Evolutionary conservation across 2,113 vertebrate genomes (phyloP).

Genomic region (Callorhinus ursinus): DNA sequence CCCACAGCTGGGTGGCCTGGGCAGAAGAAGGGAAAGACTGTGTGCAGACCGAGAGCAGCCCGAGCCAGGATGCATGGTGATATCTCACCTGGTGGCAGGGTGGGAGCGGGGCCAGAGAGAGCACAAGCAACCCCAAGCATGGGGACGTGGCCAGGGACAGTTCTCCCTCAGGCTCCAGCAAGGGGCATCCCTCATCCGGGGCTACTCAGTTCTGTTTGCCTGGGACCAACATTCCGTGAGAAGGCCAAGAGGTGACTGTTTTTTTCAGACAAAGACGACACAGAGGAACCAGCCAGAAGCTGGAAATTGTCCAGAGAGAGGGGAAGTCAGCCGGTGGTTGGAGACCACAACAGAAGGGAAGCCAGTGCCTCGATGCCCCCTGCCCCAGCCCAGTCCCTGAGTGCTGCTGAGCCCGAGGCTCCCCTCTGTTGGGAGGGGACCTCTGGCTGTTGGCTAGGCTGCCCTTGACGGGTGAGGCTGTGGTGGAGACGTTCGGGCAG

Average conservation of each 20-base stretch:
- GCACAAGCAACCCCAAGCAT: not conserved
- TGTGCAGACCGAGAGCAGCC: not conserved
- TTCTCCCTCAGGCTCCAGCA: not conserved
- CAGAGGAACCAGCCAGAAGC: not conserved
- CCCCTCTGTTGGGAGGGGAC: not conserved
- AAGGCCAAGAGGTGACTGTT: not conserved
- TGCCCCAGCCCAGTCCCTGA: not conserved
- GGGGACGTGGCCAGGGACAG: not conserved
- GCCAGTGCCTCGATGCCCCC: rapidly evolving
- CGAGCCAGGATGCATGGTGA: rapidly evolving
- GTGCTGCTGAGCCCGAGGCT: not conserved
- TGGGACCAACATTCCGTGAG: not conserved
- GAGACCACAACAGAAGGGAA: not conserved
- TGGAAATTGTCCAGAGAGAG: not conserved
- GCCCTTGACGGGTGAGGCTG: too few relatives aligned
- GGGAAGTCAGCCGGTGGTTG: not conserved
- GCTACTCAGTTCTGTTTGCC: not conserved
- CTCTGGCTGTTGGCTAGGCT: not conserved
- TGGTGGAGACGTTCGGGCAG: not conserved
- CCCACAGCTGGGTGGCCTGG: not conserved
- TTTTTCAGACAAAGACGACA: not conserved
- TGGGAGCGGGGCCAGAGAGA: not conserved
- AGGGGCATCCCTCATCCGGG: not conserved
- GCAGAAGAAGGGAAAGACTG: not conserved
- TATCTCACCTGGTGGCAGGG: rapidly evolving